phyloP scores from a whole-genome alignment of 2,888 invertebrate species.

The Pyrgus malvae region DNA sequence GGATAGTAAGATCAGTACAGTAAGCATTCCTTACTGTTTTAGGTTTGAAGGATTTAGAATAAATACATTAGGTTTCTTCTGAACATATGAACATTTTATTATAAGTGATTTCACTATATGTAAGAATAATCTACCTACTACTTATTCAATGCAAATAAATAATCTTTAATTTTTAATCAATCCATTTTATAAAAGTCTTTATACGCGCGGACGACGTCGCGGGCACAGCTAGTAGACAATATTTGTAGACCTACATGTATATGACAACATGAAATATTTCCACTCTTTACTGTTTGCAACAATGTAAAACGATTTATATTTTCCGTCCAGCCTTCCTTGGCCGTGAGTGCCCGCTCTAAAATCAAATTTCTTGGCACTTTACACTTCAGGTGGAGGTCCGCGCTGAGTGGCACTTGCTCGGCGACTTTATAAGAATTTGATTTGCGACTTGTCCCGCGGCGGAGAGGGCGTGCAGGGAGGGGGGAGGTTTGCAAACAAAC shows the following conservation, averaged over 20 bases:
- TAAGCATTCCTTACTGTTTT: too few species aligned
- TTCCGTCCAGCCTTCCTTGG: background rate
- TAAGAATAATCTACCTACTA: too few species aligned
- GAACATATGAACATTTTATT: too few species aligned
- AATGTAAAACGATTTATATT: background rate
- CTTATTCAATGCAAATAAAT: too few species aligned
- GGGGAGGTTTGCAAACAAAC: constrained; percentile 35
- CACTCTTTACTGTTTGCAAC: background rate
- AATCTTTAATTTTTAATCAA: too few species aligned
- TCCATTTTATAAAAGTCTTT: too few species aligned
- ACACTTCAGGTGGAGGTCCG: constrained; percentile 12
- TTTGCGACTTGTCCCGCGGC: constrained; percentile 31
- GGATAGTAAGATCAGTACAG: too few species aligned
- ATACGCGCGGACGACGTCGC: too few species aligned
- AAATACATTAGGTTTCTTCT: too few species aligned
- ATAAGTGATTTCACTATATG: too few species aligned
- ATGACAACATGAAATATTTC: background rate
- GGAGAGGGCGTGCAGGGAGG: constrained; percentile 13
- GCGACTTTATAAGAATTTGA: constrained; percentile 37
- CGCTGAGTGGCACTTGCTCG: background rate
- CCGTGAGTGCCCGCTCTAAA: constrained; percentile 13
- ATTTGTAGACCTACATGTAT: background rate
- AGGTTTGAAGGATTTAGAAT: too few species aligned
- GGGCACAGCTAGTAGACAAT: too few species aligned
- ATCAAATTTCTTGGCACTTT: constrained; percentile 22